Evolutionary conservation across 1,140 invertebrate genomes (phyloP), one percentile per base, ranked within the genome.

Genomic region (Zaprionus africanus): DNA sequence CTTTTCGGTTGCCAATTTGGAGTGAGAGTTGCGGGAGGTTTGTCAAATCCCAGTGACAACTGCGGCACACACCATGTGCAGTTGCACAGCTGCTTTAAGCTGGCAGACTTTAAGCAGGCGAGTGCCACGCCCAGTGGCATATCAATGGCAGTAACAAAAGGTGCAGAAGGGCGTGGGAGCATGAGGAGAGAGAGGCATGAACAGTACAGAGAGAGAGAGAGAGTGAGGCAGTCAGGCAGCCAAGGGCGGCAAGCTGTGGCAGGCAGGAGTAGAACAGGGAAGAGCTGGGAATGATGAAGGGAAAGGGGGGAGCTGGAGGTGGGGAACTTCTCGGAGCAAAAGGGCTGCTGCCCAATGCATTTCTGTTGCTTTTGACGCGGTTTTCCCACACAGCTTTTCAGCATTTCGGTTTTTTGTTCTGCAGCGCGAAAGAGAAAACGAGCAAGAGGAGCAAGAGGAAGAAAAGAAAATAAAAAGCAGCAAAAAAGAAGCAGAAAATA

Each of bases 301-400:
- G 7, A 0, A 6, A 11, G 17, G 19, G 1, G 2, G 17, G 17
- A 22, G 46, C 17, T 6, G 19, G 7, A 6, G 17, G 5, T 6
- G 1, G 9, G 38, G 15, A n/a, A n/a, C 38, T 7, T n/a, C 15
- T 6, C 38, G 2, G 6, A 6, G 38, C 5, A 61, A 63, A 51
- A 58, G 58, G 71, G 69, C 65, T 58, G 69, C 65, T 62, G 76
- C 79, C 79, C 78, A 81, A 84, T 87, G 84, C 74, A 88, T 81
- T 87, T 88, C 74, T 51, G 78, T 83, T 81, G 84, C 84, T 87
- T 87, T 87, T 87, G 84, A 88, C 78, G 84, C 84, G 84, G 84
- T 88, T 87, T 80, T 66, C 51, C 67, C 59, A 66, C 72, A 75
- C 76, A 82, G 74, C 64, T 61, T 69, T 59, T 69, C 63, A 65